These are phyloP conservation scores for Styela clava DNA, from an alignment of 23 tunicate genomes.

Conservation along the genomic window DNA sequence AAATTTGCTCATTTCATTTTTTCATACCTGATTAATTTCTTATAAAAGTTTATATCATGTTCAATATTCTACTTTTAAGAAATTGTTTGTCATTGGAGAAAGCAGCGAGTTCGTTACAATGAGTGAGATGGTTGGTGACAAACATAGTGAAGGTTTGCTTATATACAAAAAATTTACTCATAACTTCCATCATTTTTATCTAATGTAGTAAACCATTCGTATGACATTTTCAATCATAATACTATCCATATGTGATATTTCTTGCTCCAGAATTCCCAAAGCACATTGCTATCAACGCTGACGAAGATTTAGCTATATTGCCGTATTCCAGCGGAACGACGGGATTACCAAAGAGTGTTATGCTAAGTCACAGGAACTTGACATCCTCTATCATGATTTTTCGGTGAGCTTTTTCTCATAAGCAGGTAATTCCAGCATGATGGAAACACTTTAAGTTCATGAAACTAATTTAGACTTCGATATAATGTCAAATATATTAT, in stretches of 20 bases:
- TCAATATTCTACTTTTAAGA: neutral
- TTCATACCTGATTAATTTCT: too few relatives aligned
- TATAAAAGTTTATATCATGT: too few relatives aligned
- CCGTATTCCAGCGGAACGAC: constrained; percentile 78
- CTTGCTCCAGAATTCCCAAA: constrained; percentile 25
- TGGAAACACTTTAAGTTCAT: too few relatives aligned
- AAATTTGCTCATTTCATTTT: too few relatives aligned
- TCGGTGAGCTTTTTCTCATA: constrained; percentile 19
- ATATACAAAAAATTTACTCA: too few relatives aligned
- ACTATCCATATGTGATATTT: too few relatives aligned
- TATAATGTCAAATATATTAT: too few relatives aligned
- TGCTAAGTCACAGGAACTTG: constrained; percentile 46
- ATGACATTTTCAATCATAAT: too few relatives aligned
- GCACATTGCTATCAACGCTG: neutral
- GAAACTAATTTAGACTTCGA: too few relatives aligned
- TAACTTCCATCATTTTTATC: too few relatives aligned
- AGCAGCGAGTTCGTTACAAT: neutral
- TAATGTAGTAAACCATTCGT: too few relatives aligned
- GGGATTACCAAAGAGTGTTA: constrained; percentile 71
- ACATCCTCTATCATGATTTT: neutral
- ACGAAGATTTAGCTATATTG: constrained; percentile 21
- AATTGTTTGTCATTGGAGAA: neutral
- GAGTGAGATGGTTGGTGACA: neutral
- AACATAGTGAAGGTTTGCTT: neutral
- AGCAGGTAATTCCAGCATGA: too few relatives aligned